These are phyloP conservation scores for Chionodraco myersi DNA, from an alignment of 2,113 vertebrate genomes.

Conservation along the genomic window DNA sequence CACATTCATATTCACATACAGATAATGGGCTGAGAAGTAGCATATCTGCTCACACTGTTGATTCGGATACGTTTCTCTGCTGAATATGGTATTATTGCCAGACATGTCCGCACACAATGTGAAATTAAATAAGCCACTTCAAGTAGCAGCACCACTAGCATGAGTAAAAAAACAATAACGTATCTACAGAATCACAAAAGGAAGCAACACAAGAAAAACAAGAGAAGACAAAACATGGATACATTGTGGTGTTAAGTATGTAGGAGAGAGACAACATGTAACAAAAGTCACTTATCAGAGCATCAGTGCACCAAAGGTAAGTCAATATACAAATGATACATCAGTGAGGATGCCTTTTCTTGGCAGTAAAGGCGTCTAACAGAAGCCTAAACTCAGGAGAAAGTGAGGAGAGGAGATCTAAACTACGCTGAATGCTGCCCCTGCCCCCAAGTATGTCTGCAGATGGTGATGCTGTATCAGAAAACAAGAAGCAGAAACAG, in stretches of 20 bases:
- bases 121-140: background rate
- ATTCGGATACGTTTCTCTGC: background rate
- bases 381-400: background rate
- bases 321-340: background rate
- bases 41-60: constrained; percentile 21
- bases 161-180: background rate
- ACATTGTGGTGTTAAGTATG: no score
- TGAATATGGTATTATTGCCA: background rate
- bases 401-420: background rate
- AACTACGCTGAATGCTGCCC: background rate
- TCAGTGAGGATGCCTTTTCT: background rate
- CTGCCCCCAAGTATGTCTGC: background rate
- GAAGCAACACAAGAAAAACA: no score
- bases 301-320: background rate
- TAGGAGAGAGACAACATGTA: no score
- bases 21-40: constrained; percentile 19
- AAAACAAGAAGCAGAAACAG: background rate
- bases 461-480: background rate
- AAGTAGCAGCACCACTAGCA: background rate
- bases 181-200: background rate
- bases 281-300: no score
- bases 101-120: no score
- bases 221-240: no score
- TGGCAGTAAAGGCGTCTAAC: background rate
- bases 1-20: background rate